A percentile compares a stretch with the other conserved stretches of the same genome.
phyloP scores from a whole-genome alignment of 2,113 vertebrate genomes.

The Neogobius melanostomus region DNA sequence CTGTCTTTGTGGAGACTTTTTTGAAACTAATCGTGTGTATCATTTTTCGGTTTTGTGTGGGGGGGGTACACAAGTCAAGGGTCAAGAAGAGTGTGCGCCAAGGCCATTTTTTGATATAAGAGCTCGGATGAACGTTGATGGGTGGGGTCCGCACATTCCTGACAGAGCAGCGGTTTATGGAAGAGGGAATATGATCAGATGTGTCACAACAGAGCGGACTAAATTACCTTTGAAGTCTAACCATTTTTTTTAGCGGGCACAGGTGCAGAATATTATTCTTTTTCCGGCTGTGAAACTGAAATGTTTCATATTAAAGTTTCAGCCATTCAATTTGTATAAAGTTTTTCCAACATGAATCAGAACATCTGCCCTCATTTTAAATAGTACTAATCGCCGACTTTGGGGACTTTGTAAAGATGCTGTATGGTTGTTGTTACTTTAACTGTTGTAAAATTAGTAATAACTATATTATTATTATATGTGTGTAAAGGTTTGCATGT shows the following conservation, averaged over 20 bases:
- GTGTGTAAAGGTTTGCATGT: no score
- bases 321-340: not conserved
- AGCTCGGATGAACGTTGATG: constrained; percentile 57
- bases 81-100: constrained; percentile 24
- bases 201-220: constrained; percentile 21
- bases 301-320: not conserved
- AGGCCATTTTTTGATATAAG: constrained; percentile 35
- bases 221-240: constrained; percentile 27
- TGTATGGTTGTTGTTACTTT: no score
- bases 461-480: no score
- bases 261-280: constrained; percentile 7
- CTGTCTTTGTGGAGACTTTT: constrained; percentile 35
- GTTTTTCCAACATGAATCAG: not conserved
- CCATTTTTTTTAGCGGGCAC: not conserved
- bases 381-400: no score
- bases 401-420: no score
- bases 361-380: no score
- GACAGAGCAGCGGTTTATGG: constrained; percentile 30
- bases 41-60: constrained; percentile 48
- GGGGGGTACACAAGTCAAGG: constrained; percentile 12
- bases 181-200: constrained; percentile 28
- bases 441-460: no score
- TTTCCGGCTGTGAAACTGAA: not conserved
- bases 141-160: constrained; percentile 28
- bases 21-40: constrained; percentile 49